phyloP scores from a whole-genome alignment of 2,888 invertebrate species.

The Yponomeuta plumbellus region DNA sequence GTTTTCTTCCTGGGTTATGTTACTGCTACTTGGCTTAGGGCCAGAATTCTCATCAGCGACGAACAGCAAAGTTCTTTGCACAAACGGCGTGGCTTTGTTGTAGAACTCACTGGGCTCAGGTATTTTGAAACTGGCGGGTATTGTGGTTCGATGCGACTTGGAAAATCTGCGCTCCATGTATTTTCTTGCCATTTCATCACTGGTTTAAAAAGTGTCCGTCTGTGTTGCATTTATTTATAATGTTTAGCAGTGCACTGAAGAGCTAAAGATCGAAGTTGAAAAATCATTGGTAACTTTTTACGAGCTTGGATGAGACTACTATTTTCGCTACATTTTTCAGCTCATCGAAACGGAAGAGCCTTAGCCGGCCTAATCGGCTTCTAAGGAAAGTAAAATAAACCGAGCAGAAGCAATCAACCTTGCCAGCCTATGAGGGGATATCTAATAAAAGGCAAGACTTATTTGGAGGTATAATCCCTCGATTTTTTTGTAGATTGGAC shows the following conservation, averaged over 20 bases:
- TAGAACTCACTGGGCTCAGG: slow-evolving; percentile 70
- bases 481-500: neutral
- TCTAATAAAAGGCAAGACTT: slow-evolving; percentile 1
- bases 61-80: slow-evolving; percentile 66
- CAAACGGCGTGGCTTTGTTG: slow-evolving; percentile 71
- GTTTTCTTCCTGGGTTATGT: slow-evolving; percentile 31
- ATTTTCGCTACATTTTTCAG: neutral
- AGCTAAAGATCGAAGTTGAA: neutral
- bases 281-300: slow-evolving; percentile 33
- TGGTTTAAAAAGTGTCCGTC: slow-evolving; percentile 25
- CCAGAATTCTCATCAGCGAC: slow-evolving; percentile 67
- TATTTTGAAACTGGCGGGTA: slow-evolving; percentile 66
- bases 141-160: slow-evolving; percentile 64
- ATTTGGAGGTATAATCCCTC: neutral
- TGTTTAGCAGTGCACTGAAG: neutral
- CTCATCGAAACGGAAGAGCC: neutral
- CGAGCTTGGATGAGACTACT: neutral
- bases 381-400: neutral
- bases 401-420: neutral
- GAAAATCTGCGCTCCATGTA: slow-evolving; percentile 73
- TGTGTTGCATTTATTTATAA: slow-evolving; percentile 12
- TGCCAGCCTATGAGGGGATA: neutral
- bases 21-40: slow-evolving; percentile 47
- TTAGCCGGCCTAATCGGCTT: neutral
- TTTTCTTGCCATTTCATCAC: slow-evolving; percentile 70